Percentiles rank a stretch among this genome's conserved stretches.
phyloP scores from a whole-genome alignment of 2,797 vertebrate species.

The Myoxocephalus aenaeus region DNA sequence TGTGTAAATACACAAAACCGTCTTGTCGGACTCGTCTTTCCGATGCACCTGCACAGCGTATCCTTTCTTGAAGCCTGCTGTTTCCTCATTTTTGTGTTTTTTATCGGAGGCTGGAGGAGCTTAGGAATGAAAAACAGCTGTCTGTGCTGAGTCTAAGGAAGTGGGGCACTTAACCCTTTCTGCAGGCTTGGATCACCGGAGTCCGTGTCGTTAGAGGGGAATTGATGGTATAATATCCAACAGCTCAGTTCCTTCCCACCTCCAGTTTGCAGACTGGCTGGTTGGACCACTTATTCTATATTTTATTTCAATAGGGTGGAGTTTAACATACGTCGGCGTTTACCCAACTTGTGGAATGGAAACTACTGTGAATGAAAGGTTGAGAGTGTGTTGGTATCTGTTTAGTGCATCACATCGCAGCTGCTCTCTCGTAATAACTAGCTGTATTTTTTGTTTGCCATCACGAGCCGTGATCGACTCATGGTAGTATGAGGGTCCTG shows the following conservation, averaged over 20 bases:
- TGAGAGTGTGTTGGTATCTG: no score
- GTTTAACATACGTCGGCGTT: not conserved
- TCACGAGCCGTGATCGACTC: not conserved
- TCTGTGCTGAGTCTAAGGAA: not conserved
- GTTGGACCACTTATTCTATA: not conserved
- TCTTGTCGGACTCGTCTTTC: not conserved
- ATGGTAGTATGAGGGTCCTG: not conserved
- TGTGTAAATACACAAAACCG: slow-evolving; percentile 18
- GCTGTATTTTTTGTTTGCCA: not conserved
- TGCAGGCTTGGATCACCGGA: not conserved
- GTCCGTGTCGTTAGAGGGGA: no score
- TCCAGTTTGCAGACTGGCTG: not conserved
- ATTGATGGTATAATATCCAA: not conserved
- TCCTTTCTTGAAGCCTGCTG: not conserved
- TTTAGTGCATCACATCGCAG: not conserved
- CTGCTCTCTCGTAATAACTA: slow-evolving; percentile 8
- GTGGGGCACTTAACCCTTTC: not conserved
- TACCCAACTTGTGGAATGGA: no score
- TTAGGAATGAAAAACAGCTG: slow-evolving; percentile 4
- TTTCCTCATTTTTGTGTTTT: not conserved
- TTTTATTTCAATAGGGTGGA: not conserved
- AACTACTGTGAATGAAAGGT: no score
- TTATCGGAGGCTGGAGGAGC: not conserved
- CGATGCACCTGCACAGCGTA: slow-evolving; percentile 13
- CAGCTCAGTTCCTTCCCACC: no score